Evolutionary conservation across 2,113 vertebrate species (phyloP), one percentile per base, ranked within the genome.

Genomic region (Lonchura striata): DNA sequence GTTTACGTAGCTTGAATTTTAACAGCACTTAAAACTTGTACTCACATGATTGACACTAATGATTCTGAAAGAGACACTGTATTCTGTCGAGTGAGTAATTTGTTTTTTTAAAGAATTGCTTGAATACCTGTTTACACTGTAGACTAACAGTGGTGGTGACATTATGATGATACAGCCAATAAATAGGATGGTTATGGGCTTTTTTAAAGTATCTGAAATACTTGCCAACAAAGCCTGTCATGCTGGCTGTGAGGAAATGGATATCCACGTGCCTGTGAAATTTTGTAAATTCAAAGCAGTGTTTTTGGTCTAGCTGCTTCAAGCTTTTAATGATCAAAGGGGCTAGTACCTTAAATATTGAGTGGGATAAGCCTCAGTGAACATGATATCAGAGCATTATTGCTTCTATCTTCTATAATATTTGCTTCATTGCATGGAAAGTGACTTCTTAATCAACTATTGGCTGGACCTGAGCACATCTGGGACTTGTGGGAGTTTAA

Each of bases 1-100:
- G 94, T 83, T 94, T 95, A 94, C 88, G 85, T 72, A 94, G 66
- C 92, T 84, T 85, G 71, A 54, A 70, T 95, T 95, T 94, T 94
- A 82, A 65, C 46, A 85, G 53, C 82, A 61, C 44, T 96, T 94
- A 96, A 92, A 97, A 95, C 80, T 82, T 92, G 52, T 93, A 49
- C 86, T 92, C 71, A 60, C 42, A 53, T 97, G 97, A 97, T 95
- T 95, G 98, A 96, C 96, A 91, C 41, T 96, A 94, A 97, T 90
- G 86, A 94, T 75, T 95, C 82, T 91, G 82, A 87, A 85, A 80
- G 70, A 97, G 84, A 92, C 70, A 84, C 78, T 74, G 10, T 31
- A 74, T 83, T 65, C 80, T 87, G 88, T 91, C 13, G 49, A 88
- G 82, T 95, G 78, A 72, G 44, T 88, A 89, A 96, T 96, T 94